These are phyloP conservation scores for Sylvietta virens DNA, from an alignment of 2,113 vertebrate genomes.

Conservation along the genomic window DNA sequence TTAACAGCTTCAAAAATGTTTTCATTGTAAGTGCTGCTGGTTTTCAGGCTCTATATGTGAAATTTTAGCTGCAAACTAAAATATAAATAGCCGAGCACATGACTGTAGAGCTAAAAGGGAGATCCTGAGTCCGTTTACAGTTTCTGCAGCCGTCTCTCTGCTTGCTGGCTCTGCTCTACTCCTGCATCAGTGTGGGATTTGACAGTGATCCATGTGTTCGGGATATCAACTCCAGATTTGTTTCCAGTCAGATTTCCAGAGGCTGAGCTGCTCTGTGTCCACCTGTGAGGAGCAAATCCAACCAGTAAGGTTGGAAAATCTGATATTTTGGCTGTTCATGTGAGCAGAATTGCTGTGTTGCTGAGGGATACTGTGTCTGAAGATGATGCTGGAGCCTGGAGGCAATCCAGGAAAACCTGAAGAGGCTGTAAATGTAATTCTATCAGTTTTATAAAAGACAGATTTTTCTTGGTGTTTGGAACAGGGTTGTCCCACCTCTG, in stretches of 20 bases:
- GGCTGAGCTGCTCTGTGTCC: background rate
- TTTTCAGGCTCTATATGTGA: background rate
- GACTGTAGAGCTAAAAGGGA: background rate
- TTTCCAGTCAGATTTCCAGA: background rate
- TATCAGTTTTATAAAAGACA: background rate
- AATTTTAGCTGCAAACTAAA: background rate
- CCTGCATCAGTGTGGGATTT: background rate
- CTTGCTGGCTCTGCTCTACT: accelerated
- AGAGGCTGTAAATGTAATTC: background rate
- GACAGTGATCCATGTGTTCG: background rate
- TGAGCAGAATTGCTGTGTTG: background rate
- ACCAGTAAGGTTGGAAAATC: background rate
- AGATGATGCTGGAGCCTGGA: accelerated
- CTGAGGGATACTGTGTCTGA: background rate
- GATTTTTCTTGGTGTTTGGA: background rate
- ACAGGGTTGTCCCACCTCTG: background rate
- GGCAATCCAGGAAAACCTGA: background rate
- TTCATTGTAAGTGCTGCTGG: background rate
- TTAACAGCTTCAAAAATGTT: background rate
- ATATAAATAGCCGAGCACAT: background rate
- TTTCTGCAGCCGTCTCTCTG: background rate
- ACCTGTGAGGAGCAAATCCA: background rate
- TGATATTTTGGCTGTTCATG: background rate
- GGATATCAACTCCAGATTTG: background rate
- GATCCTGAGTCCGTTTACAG: background rate